These are phyloP conservation scores for Microtus richardsoni DNA, from an alignment of 2,113 vertebrate genomes.

Conservation along the genomic window DNA sequence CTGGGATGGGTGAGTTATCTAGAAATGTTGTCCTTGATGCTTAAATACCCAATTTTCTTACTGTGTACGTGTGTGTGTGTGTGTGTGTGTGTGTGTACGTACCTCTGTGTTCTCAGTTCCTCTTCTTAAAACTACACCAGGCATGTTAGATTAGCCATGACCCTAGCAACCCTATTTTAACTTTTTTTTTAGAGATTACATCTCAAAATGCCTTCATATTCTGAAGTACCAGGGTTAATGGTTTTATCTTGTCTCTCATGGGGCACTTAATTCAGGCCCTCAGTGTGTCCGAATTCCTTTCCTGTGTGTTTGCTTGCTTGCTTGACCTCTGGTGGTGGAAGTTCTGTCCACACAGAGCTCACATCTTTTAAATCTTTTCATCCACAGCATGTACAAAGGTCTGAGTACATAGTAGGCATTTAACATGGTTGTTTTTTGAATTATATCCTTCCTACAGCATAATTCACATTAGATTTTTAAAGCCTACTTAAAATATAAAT, in stretches of 20 bases:
- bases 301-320: slow-evolving; percentile 6
- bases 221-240: not conserved
- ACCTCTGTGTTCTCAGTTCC: not conserved
- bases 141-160: not conserved
- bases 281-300: not conserved
- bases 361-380: slow-evolving; percentile 39
- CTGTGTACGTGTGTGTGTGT: not conserved
- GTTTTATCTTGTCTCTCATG: not conserved
- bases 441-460: slow-evolving; percentile 57
- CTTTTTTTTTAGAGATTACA: not conserved
- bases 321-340: slow-evolving; percentile 23
- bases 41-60: not conserved
- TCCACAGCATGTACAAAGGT: slow-evolving; percentile 23
- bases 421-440: slow-evolving; percentile 66
- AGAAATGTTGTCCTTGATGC: not conserved
- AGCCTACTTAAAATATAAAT: slow-evolving; percentile 78
- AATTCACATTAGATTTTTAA: slow-evolving; percentile 77
- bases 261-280: not conserved
- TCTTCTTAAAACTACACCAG: not conserved
- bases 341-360: slow-evolving; percentile 13
- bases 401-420: slow-evolving; percentile 69
- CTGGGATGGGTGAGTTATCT: not conserved
- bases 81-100: no score
- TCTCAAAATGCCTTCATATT: not conserved
- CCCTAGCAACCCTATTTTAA: not conserved